Base-by-base conservation (phyloP, 2,797 vertebrate genomes). In the Spea hammondii region DNA sequence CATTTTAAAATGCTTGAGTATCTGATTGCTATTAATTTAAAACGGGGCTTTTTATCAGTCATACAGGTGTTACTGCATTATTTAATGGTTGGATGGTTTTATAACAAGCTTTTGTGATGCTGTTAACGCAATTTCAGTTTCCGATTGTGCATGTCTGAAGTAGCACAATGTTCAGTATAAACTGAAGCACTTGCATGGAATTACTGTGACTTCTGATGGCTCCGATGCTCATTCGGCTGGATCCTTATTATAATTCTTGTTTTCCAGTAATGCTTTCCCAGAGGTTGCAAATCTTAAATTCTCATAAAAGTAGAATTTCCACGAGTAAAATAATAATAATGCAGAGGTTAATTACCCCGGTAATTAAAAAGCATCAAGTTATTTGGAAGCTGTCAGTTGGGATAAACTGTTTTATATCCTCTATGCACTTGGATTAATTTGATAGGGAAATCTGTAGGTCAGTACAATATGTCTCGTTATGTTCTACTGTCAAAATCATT, bases 311-410 rank as follows among this genome's bases (percentile, higher is more conserved):
- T 45, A 75, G 76, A 75, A 75, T 6, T 74, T 54, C 47, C 50
- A 65, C n/a, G 14, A 65, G 47, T 44, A 70, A 77, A 75, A 77
- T 65, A 68, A 67, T 50, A 76, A 76, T 76, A 78, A 44, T 55
- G 47, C 49, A 54, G 75, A 77, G 86, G 93, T 91, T 95, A 94
- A 95, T 95, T 93, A 90, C 83, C 89, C 85, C 77, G 90, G 86
- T 88, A 92, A 94, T 96, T 94, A 93, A 91, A 92, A 92, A 87
- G 85, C 81, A 88, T 88, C 91, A 88, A 88, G 89, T 89, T 93
- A 87, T 91, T 91, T 87, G 86, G 83, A 88, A 91, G 86, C 87
- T 89, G 88, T 87, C 86, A 89, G 82, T 86, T 83, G 86, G 86
- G 89, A 91, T 88, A 87, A 92, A 93, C 88, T 83, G 85, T 84